A percentile compares a stretch with the other conserved stretches of the same genome.
phyloP scores from a whole-genome alignment of 1,140 invertebrate species.

The Listronotus oregonensis region DNA sequence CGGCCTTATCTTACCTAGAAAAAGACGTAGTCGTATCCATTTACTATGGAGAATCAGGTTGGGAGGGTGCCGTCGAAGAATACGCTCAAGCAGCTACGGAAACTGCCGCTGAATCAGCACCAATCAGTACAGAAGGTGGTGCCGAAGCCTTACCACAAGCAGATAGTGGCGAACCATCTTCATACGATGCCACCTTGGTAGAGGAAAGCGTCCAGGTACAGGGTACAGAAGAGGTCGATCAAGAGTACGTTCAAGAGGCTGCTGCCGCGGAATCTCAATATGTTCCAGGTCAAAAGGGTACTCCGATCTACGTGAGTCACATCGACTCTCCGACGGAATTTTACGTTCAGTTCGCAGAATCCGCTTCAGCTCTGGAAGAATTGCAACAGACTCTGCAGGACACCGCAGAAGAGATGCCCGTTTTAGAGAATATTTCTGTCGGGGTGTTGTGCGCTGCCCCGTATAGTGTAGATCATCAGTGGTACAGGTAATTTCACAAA shows the following conservation, averaged over 20 bases:
- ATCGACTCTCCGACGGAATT: conserved; percentile 70
- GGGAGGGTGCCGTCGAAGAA: conserved; percentile 41
- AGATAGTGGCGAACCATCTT: neutral
- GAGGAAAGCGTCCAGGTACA: too few relatives aligned
- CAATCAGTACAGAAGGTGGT: neutral
- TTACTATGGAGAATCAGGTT: conserved; percentile 40
- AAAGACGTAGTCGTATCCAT: conserved; percentile 42
- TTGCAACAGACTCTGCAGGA: conserved; percentile 67
- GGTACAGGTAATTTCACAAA: conserved; percentile 63
- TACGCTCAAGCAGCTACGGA: conserved; percentile 14
- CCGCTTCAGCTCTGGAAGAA: conserved; percentile 58
- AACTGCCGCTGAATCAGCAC: neutral
- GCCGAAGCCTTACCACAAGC: conserved; percentile 1
- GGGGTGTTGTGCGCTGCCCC: conserved; percentile 73
- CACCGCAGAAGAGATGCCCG: conserved; percentile 56
- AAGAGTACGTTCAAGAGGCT: neutral
- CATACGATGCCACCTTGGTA: neutral
- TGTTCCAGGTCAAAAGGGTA: conserved; percentile 12
- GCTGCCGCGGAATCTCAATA: neutral
- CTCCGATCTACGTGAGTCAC: conserved; percentile 63
- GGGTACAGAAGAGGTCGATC: neutral
- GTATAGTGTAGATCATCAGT: conserved; percentile 72
- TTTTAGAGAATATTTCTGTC: conserved; percentile 62
- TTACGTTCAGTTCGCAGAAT: conserved; percentile 65
- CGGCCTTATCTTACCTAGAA: conserved; percentile 33